phyloP scores from a whole-genome alignment of 2,797 vertebrate species.

The Halcyon badia region DNA sequence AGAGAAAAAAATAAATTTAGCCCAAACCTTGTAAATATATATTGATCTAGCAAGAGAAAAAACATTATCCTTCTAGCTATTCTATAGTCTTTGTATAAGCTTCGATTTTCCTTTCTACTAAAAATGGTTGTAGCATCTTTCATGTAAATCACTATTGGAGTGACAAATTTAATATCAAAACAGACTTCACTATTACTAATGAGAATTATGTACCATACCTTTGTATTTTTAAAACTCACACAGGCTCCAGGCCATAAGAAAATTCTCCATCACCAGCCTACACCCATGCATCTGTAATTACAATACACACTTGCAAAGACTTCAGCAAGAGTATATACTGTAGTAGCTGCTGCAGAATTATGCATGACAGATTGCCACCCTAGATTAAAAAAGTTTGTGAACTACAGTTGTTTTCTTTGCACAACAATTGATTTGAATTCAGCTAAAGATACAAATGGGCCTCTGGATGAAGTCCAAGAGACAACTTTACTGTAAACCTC shows the following conservation, averaged over 20 bases:
- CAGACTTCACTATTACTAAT: not conserved
- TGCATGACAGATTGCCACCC: not conserved
- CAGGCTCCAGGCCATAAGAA: not conserved
- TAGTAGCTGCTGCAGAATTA: not conserved
- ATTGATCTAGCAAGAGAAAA: not conserved
- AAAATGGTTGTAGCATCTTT: not conserved
- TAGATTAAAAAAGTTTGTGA: not conserved
- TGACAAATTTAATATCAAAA: not conserved
- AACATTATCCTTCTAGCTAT: not conserved
- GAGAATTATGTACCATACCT: not conserved
- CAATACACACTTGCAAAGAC: not conserved
- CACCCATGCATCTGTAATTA: not conserved
- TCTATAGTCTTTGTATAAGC: not conserved
- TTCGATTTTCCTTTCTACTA: not conserved
- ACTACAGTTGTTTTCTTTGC: not conserved
- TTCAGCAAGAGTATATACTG: not conserved
- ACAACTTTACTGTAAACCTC: not conserved
- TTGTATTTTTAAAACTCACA: not conserved
- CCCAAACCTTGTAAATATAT: not conserved
- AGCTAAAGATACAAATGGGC: not conserved
- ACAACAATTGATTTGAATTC: slow-evolving; percentile 12
- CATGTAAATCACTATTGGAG: not conserved
- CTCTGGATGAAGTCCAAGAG: not conserved
- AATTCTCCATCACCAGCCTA: not conserved
- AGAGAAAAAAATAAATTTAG: not conserved